phyloP scores from a whole-genome alignment of 2,888 invertebrate genomes.

The Osmoderma eremita region DNA sequence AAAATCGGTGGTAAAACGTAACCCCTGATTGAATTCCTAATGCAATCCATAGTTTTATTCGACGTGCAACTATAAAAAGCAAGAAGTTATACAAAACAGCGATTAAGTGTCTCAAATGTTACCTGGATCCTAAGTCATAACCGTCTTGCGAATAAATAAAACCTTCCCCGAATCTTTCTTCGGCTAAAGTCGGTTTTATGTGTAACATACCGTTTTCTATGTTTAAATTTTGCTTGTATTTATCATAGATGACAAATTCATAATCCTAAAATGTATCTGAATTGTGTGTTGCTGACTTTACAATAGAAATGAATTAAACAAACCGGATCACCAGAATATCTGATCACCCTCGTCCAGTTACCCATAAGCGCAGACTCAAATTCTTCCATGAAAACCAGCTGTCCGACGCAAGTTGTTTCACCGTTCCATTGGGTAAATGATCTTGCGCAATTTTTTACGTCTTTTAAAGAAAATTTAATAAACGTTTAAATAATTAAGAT shows the following conservation, averaged over 20 bases:
- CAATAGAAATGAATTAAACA: conserved; percentile 52
- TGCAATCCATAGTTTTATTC: conserved; percentile 56
- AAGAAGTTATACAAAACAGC: not conserved
- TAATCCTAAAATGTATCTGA: conserved; percentile 67
- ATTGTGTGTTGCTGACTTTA: no score
- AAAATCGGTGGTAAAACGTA: conserved; percentile 73
- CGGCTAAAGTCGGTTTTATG: conserved; percentile 71
- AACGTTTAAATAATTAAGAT: not conserved
- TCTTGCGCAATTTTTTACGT: conserved; percentile 13
- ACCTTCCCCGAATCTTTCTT: conserved; percentile 67
- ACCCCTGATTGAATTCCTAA: conserved; percentile 64
- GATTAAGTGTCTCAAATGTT: conserved; percentile 40
- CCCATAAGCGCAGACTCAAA: conserved; percentile 67
- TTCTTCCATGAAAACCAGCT: conserved; percentile 72
- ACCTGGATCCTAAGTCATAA: conserved; percentile 58
- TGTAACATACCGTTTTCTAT: conserved; percentile 67
- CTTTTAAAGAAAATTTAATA: not conserved
- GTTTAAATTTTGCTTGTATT: conserved; percentile 68
- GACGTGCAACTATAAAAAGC: conserved; percentile 63
- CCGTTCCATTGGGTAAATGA: conserved; percentile 42
- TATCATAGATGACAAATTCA: conserved; percentile 75
- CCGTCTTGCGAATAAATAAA: conserved; percentile 61
- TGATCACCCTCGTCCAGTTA: conserved; percentile 59
- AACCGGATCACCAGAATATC: conserved; percentile 72
- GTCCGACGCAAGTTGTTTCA: conserved; percentile 64